Evolutionary conservation across 1,140 invertebrate genomes (phyloP).

Genomic region (Drosophila sechellia): DNA sequence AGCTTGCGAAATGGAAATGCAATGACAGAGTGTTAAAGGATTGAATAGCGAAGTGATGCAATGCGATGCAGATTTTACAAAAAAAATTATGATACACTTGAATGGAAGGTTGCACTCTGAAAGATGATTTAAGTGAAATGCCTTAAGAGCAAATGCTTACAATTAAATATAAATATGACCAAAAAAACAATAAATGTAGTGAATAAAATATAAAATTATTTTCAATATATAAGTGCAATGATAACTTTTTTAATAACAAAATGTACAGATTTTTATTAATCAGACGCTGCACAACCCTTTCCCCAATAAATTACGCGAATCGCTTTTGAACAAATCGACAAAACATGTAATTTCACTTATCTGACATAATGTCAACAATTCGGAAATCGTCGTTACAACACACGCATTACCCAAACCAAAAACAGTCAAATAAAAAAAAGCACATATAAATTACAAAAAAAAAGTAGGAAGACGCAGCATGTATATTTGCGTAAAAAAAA

Average conservation of each 20-base stretch:
- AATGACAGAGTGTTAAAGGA: slow-evolving; percentile 23
- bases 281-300: neutral
- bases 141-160: neutral
- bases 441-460: slow-evolving; percentile 70
- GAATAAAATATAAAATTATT: neutral
- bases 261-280: neutral
- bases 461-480: slow-evolving; percentile 22
- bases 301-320: slow-evolving; percentile 1
- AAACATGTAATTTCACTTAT: slow-evolving; percentile 83
- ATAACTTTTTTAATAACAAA: neutral
- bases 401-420: slow-evolving; percentile 40
- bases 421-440: slow-evolving; percentile 42
- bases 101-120: neutral
- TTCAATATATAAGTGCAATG: neutral
- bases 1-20: slow-evolving; percentile 35
- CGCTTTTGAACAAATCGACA: slow-evolving; percentile 58
- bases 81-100: neutral
- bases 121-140: neutral
- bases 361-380: slow-evolving; percentile 78
- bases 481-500: slow-evolving; percentile 22
- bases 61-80: slow-evolving; percentile 4
- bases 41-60: slow-evolving; percentile 15
- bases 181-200: too few relatives aligned
- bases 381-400: slow-evolving; percentile 49
- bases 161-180: too few relatives aligned